Conservation (phyloP, 2,113 vertebrate species). For the Lates calcarifer region DNA sequence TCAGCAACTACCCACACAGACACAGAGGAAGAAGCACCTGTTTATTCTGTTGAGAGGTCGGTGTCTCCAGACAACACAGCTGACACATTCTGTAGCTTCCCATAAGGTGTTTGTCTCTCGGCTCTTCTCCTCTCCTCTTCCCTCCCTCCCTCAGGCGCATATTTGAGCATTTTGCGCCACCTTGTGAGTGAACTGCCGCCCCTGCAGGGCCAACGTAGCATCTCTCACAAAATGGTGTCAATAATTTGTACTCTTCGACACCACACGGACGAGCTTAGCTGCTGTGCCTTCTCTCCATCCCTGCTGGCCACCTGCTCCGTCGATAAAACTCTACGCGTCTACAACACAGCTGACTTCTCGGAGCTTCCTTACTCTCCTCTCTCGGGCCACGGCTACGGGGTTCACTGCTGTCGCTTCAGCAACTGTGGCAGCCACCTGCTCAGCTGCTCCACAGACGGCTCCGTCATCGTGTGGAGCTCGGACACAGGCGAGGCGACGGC, state of each 20-base stretch:
- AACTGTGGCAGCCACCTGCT: constrained; percentile 83
- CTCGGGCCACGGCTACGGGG: constrained; percentile 86
- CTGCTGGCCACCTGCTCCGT: constrained; percentile 89
- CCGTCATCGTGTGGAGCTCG: constrained; percentile 81
- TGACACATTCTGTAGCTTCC: neutral
- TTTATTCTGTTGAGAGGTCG: neutral
- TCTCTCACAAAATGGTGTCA: constrained; percentile 82
- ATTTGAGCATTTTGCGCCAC: constrained; percentile 64
- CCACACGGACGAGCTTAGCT: constrained; percentile 89
- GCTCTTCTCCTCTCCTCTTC: neutral
- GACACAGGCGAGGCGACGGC: constrained; percentile 75
- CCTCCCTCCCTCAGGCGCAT: neutral
- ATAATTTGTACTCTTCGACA: constrained; percentile 83
- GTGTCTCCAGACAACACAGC: neutral
- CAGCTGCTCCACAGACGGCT: constrained; percentile 91
- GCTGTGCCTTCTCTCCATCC: constrained; percentile 87
- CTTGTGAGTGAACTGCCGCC: constrained; percentile 47
- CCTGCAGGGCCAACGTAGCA: neutral
- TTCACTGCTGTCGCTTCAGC: constrained; percentile 93
- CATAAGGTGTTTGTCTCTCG: neutral
- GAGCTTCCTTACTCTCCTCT: constrained; percentile 88
- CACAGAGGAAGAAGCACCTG: neutral
- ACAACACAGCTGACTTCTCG: constrained; percentile 81
- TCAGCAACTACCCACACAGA: neutral
- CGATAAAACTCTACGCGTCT: constrained; percentile 90